Percentiles rank a stretch among this genome's conserved stretches.
Conservation (phyloP, 2,888 invertebrate genomes). For the Zygaena filipendulae region DNA sequence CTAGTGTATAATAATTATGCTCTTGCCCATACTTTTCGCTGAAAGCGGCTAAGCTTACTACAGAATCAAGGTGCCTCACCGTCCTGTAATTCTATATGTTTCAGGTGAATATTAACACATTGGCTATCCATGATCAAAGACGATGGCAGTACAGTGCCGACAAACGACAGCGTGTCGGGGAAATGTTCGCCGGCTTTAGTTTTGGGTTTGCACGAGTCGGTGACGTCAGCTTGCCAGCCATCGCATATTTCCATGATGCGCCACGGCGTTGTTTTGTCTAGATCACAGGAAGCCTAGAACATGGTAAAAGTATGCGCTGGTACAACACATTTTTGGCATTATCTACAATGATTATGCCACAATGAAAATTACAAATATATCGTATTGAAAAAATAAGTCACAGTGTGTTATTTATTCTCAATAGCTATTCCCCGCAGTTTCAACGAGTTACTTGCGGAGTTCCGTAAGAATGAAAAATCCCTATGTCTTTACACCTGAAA, state of each 20-base stretch:
- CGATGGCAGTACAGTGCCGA: slow-evolving; percentile 29
- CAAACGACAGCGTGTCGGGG: slow-evolving; percentile 40
- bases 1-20: no score
- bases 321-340: no score
- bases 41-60: no score
- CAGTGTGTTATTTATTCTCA: no score
- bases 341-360: no score
- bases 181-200: slow-evolving; percentile 26
- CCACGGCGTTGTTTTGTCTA: slow-evolving; percentile 36
- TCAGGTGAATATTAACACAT: slow-evolving; percentile 43
- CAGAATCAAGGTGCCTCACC: slow-evolving; percentile 26
- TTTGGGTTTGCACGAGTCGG: slow-evolving; percentile 37
- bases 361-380: not conserved
- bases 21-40: no score
- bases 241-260: slow-evolving; percentile 53
- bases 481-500: no score
- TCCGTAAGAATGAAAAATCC: no score
- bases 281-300: slow-evolving; percentile 40
- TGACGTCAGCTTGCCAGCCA: slow-evolving; percentile 44
- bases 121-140: slow-evolving; percentile 28
- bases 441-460: no score
- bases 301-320: no score
- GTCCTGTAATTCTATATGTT: slow-evolving; percentile 43
- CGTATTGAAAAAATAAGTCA: not conserved
- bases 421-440: no score